Evolutionary conservation across 2,888 invertebrate species (phyloP), one percentile per base, ranked within the genome.

Genomic region (Dryobota labecula): DNA sequence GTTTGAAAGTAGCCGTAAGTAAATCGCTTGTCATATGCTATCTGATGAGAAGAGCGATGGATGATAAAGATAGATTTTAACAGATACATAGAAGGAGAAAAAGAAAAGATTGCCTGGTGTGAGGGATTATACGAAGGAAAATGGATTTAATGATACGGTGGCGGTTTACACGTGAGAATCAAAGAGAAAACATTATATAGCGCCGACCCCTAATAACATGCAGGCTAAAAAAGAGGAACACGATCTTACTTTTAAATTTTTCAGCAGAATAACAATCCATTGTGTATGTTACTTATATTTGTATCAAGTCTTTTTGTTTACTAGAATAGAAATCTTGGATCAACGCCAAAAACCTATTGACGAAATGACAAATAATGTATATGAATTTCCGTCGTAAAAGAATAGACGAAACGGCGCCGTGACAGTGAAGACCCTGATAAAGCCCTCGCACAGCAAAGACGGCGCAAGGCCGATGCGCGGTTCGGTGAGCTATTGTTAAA

Each of bases 401-500:
- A 70, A 82, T 74, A 76, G 62, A 73, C 57, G 36, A 53, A 58
- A 54, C 51, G 53, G 62, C 77, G 60, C 47, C 78, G 76, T 85
- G 87, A 70, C 72, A 62, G 69, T 85, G 78, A 87, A 90, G 92
- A 89, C 92, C 91, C 90, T 90, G 92, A 90, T 87, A 87, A 88
- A 89, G 87, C 89, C 88, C 87, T 89, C 84, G 86, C 82, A 83
- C 76, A 84, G 76, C 82, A 76, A 71, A 89, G 87, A 91, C 90
- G 91, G 84, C 87, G 65, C 81, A 69, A 85, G 85, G 85, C 68
- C 85, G 71, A 66, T 69, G 68, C 77, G 74, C 82, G 72, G 80
- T 86, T 86, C 87, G 85, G 80, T 69, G 76, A 78, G 87, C 90
- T 89, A 91, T 92, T 93, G 92, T 93, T 89, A 83, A 90, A 88